phyloP scores from a whole-genome alignment of 2,888 invertebrate species.

The Gastrophysa polygoni region DNA sequence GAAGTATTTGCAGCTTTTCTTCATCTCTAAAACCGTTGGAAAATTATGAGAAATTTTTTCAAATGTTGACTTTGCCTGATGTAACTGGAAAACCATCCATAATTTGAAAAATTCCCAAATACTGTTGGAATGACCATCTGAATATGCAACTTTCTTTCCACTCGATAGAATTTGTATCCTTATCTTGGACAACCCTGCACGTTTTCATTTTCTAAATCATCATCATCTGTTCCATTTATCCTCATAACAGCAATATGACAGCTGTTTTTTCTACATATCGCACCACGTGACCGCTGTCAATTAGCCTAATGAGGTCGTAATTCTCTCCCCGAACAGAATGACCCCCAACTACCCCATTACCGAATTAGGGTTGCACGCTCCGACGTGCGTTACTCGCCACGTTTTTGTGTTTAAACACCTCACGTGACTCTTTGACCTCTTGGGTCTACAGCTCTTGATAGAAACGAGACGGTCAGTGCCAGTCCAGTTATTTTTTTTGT shows the following conservation, averaged over 20 bases:
- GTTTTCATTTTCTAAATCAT: too few species aligned
- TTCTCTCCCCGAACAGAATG: conserved; percentile 42
- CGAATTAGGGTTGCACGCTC: conserved; percentile 46
- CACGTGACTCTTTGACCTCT: conserved; percentile 37
- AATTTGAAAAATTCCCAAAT: too few species aligned
- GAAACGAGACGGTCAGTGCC: conserved; percentile 22
- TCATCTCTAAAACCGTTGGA: too few species aligned
- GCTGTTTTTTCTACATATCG: conserved; percentile 21
- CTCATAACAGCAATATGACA: conserved; percentile 13
- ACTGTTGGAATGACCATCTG: too few species aligned
- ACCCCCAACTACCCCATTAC: conserved; percentile 42
- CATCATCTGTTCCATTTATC: not conserved
- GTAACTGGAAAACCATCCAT: too few species aligned
- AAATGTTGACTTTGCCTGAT: too few species aligned
- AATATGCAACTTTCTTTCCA: too few species aligned
- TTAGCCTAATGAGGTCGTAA: conserved; percentile 47
- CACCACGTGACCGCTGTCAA: conserved; percentile 41
- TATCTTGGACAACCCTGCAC: too few species aligned
- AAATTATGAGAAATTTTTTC: too few species aligned
- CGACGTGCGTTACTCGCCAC: conserved; percentile 39
- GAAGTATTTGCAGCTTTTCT: too few species aligned
- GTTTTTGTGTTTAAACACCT: conserved; percentile 43
- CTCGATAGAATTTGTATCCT: too few species aligned
- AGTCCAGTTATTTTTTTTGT: too few species aligned
- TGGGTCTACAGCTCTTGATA: not conserved